Conservation (phyloP, 2,797 vertebrate genomes). For the Acomys russatus region DNA sequence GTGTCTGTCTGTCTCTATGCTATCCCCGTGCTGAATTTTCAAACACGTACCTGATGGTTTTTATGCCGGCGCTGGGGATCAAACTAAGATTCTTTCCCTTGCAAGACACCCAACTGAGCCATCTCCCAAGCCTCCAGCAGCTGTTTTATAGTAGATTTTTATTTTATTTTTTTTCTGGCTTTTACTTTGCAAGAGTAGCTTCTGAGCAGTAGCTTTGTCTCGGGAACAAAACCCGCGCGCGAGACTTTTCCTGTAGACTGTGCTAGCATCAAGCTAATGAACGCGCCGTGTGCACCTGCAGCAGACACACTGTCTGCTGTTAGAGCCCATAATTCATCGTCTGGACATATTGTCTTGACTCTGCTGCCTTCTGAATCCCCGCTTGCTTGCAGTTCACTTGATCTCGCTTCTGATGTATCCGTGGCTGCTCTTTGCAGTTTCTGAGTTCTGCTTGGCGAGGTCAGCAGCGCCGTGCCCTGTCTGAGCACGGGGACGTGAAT, state of each 20-base stretch:
- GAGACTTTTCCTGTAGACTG: background rate
- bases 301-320: background rate
- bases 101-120: background rate
- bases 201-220: background rate
- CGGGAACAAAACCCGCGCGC: background rate
- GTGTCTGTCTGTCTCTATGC: background rate
- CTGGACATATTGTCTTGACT: background rate
- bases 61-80: background rate
- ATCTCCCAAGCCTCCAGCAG: background rate
- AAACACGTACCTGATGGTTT: background rate
- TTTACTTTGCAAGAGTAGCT: background rate
- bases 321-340: background rate
- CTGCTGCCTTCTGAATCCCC: background rate
- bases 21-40: background rate
- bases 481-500: background rate
- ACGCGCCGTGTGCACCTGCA: background rate
- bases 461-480: background rate
- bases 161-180: background rate
- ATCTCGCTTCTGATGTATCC: background rate
- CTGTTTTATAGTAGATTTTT: background rate
- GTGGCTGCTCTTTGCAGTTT: background rate
- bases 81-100: background rate
- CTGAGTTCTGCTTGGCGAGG: background rate
- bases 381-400: background rate
- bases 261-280: background rate